These are phyloP conservation scores for Potamarius usumacintae DNA, from an alignment of 2,113 vertebrate species.

Conservation along the genomic window DNA sequence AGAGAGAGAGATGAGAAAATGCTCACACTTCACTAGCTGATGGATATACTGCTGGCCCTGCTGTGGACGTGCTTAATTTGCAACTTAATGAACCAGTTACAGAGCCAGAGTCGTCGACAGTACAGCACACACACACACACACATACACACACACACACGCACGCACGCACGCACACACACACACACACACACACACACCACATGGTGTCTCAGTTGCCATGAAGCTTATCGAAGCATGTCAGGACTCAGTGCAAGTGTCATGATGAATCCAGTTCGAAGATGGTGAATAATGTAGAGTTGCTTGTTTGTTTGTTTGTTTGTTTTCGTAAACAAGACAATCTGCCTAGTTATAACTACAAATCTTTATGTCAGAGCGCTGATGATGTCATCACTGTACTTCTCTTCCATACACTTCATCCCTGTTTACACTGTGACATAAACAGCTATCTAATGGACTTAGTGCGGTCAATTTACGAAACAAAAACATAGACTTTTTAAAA, in stretches of 20 bases:
- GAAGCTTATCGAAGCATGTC: neutral
- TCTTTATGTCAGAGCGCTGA: neutral
- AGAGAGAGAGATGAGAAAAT: neutral
- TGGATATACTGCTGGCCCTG: constrained; percentile 44
- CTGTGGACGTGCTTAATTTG: constrained; percentile 53
- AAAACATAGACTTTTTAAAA: neutral
- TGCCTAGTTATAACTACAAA: neutral
- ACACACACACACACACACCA: constrained; percentile 18
- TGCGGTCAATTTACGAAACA: neutral
- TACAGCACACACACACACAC: constrained; percentile 28
- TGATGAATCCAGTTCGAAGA: neutral
- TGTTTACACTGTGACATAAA: neutral
- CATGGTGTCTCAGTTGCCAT: neutral
- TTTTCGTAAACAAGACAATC: neutral
- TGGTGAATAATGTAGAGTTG: constrained; percentile 23
- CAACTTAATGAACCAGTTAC: constrained; percentile 49
- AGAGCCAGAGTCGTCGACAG: constrained; percentile 21
- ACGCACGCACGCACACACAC: constrained; percentile 26
- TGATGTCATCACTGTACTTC: neutral
- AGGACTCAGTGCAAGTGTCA: constrained; percentile 4
- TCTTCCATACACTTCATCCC: neutral
- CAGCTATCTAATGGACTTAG: neutral
- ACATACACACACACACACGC: constrained; percentile 20
- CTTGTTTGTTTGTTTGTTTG: constrained; percentile 5
- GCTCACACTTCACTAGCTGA: constrained; percentile 52